Conservation (phyloP, 2,113 vertebrate genomes). For the Gnathonemus longibarbis region DNA sequence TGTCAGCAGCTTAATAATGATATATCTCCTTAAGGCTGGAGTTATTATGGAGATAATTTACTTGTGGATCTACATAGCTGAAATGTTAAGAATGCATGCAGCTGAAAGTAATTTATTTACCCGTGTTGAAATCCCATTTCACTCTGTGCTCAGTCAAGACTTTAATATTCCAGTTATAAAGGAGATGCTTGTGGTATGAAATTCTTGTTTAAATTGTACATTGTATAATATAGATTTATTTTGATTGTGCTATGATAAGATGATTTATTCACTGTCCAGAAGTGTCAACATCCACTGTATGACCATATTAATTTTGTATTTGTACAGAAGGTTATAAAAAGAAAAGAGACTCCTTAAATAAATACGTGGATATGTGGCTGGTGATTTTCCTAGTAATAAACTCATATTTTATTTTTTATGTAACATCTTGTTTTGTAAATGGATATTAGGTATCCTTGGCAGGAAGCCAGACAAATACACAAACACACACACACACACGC, state of each 20-base stretch:
- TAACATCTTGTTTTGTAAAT: neutral
- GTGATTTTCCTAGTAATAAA: slow-evolving; percentile 11
- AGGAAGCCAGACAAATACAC: neutral
- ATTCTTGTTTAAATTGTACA: slow-evolving; percentile 63
- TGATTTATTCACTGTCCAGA: slow-evolving; percentile 70
- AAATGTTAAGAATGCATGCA: slow-evolving; percentile 65
- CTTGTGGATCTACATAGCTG: slow-evolving; percentile 67
- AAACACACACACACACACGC: neutral
- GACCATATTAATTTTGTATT: slow-evolving; percentile 68
- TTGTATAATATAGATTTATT: slow-evolving; percentile 69
- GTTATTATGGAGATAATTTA: slow-evolving; percentile 50
- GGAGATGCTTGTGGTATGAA: slow-evolving; percentile 46
- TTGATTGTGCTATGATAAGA: slow-evolving; percentile 52
- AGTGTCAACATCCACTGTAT: slow-evolving; percentile 60
- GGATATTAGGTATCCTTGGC: neutral
- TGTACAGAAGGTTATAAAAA: slow-evolving; percentile 60
- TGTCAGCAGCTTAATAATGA: slow-evolving; percentile 69
- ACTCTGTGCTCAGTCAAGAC: slow-evolving; percentile 26
- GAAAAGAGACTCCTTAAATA: slow-evolving; percentile 56
- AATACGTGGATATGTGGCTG: slow-evolving; percentile 50
- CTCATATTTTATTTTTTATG: slow-evolving; percentile 30
- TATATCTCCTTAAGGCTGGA: slow-evolving; percentile 69
- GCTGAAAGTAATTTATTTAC: slow-evolving; percentile 76
- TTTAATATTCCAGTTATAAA: slow-evolving; percentile 47
- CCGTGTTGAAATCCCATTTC: slow-evolving; percentile 28